Percentiles rank a stretch among this genome's conserved stretches.
These are phyloP conservation scores for Corbicula japonica DNA, from an alignment of 2,888 invertebrate species.

Conservation along the genomic window DNA sequence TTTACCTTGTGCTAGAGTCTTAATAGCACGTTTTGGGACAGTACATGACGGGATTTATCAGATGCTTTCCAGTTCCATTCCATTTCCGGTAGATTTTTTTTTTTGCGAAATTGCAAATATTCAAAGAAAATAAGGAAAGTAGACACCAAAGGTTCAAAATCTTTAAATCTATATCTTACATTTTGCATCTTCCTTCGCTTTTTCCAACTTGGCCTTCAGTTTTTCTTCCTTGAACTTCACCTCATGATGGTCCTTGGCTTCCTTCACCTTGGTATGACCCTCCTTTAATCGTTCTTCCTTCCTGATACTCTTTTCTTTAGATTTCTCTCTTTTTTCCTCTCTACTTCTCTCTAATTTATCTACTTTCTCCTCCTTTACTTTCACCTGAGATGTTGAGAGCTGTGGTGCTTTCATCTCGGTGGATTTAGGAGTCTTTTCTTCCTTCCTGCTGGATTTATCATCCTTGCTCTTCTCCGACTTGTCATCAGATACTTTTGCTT, in stretches of 20 bases:
- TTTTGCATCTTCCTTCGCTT: conserved; percentile 48
- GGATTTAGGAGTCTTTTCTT: conserved; percentile 19
- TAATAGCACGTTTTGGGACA: too few relatives aligned
- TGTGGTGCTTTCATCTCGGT: conserved; percentile 47
- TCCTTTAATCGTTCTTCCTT: conserved; percentile 64
- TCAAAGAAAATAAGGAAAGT: too few relatives aligned
- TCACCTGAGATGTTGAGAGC: conserved; percentile 11
- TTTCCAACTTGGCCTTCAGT: conserved; percentile 38
- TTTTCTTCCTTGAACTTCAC: conserved; percentile 55
- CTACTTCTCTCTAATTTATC: conserved; percentile 37
- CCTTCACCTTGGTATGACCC: conserved; percentile 51
- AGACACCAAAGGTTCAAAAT: too few relatives aligned
- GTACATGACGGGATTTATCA: too few relatives aligned
- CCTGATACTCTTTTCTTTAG: conserved; percentile 56
- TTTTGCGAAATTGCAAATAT: too few relatives aligned
- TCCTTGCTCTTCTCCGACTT: conserved; percentile 40
- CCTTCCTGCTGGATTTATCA: conserved; percentile 23
- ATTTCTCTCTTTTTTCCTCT: conserved; percentile 61
- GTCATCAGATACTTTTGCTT: conserved; percentile 32
- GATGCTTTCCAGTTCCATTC: too few relatives aligned
- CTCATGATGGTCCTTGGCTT: conserved; percentile 39
- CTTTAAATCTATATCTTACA: conserved; percentile 13
- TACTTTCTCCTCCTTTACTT: conserved; percentile 47
- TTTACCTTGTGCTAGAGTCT: too few relatives aligned
- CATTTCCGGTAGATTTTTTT: too few relatives aligned